These are phyloP conservation scores for Loris lydekkerianus DNA, from an alignment of 2,797 vertebrate species.

Conservation along the genomic window DNA sequence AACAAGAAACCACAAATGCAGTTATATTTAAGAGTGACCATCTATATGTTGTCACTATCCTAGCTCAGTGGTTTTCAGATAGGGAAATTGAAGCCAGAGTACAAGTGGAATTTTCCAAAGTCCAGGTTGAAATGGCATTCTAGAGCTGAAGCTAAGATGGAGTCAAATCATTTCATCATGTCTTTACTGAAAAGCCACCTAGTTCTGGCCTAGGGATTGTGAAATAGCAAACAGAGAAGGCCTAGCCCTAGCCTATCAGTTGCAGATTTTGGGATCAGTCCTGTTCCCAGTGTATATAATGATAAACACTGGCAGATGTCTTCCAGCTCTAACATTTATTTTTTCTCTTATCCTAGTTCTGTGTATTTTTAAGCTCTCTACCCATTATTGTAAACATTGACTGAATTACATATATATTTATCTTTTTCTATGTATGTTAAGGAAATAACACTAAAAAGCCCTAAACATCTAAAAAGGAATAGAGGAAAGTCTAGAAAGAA, in stretches of 20 bases:
- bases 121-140: slow-evolving; percentile 43
- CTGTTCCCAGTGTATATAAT: not conserved
- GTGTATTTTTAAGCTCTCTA: slow-evolving; percentile 5
- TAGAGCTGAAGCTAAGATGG: not conserved
- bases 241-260: not conserved
- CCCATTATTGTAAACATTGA: not conserved
- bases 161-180: slow-evolving; percentile 6
- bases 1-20: slow-evolving; percentile 37
- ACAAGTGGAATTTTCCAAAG: slow-evolving; percentile 41
- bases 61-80: not conserved
- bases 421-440: not conserved
- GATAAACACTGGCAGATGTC: not conserved
- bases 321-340: slow-evolving; percentile 20
- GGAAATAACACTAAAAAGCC: slow-evolving; percentile 29
- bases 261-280: not conserved
- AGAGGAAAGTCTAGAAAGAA: not conserved
- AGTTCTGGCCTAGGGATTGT: not conserved
- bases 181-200: not conserved
- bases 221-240: not conserved
- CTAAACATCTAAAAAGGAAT: slow-evolving; percentile 42
- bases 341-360: slow-evolving; percentile 10
- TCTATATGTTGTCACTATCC: not conserved
- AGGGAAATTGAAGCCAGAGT: not conserved
- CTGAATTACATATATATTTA: not conserved
- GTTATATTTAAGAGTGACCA: not conserved